These are phyloP conservation scores for Leptopilina boulardi DNA, from an alignment of 1,140 invertebrate genomes.

Conservation along the genomic window DNA sequence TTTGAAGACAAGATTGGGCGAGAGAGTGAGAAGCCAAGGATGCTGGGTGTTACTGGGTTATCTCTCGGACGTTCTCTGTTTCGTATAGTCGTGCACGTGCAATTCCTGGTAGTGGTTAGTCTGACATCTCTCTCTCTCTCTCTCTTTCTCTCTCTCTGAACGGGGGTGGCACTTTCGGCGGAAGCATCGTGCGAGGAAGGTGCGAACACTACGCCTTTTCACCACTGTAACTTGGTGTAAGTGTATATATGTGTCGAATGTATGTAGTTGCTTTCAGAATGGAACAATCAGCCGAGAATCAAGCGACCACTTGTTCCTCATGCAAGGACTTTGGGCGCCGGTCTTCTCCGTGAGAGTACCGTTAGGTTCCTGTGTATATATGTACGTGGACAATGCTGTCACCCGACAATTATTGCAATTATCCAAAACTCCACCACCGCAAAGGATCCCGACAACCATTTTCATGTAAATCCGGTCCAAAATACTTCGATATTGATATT, in stretches of 20 bases:
- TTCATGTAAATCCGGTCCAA: conserved; percentile 65
- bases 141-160: conserved; percentile 35
- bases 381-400: conserved; percentile 63
- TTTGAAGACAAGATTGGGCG: neutral
- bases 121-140: conserved; percentile 28
- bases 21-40: neutral
- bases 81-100: conserved; percentile 39
- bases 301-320: conserved; percentile 75
- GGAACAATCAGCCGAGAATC: conserved; percentile 76
- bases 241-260: conserved; percentile 51
- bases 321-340: conserved; percentile 63
- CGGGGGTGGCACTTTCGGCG: conserved; percentile 45
- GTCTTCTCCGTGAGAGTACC: conserved; percentile 66
- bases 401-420: conserved; percentile 75
- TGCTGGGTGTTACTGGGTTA: conserved; percentile 24
- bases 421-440: conserved; percentile 62
- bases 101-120: conserved; percentile 47
- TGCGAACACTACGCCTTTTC: conserved; percentile 51
- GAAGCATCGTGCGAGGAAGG: conserved; percentile 49
- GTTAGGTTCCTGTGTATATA: conserved; percentile 46
- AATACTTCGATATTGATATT: too few relatives aligned
- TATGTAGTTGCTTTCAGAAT: conserved; percentile 70
- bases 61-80: conserved; percentile 33
- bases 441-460: conserved; percentile 62
- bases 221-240: conserved; percentile 49